Evolutionary conservation across 2,113 vertebrate genomes (phyloP), one percentile per base, ranked within the genome.

Genomic region (Neodon shergylaensis): DNA sequence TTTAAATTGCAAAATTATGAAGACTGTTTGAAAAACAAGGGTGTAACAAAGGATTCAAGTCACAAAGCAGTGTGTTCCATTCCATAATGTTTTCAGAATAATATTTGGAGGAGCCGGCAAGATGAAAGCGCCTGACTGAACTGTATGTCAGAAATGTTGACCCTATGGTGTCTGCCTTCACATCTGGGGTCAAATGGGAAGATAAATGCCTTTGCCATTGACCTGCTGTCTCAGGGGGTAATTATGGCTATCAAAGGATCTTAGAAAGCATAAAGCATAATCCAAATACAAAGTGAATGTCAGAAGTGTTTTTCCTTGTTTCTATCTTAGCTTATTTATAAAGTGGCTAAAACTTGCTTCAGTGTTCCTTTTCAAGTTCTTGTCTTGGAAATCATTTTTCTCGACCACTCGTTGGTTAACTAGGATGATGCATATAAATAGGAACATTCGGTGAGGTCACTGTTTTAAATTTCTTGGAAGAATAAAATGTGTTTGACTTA

Each of bases 361-460:
- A 24, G 14, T 89, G 19, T 96, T 42, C 28, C 36, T 92, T 92
- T 95, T 52, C 39, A 95, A 89, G 63, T 17, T 1, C 11, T 86
- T 83, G 42, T 78, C 36, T 92, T 76, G 87, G 49, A 92, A 81
- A 83, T 87, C 16, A 28, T 87, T 96, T 61, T 96, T 90, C 88
- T 19, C 63, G 52, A 85, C 83, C 22, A 10, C 61, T 93, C 47
- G 47, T 94, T 88, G 72, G 78, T 28, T 84, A 81, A 76, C 39
- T 88, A n/a, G 58, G 88, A 66, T 92, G 72, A 92, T 88, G 12
- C 28, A 26, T 31, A 10, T 58, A 72, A 11, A 73, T 81, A 52
- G 65, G 58, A 83, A 87, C n/a, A 61, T 91, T 91, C 81, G 31
- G 13, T 52, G 68, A 39, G 22, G 52, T 92, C 66, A 36, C 12